A percentile compares a stretch with the other conserved stretches of the same genome.
phyloP scores from a whole-genome alignment of 2,888 invertebrate genomes.

The Timema podura region DNA sequence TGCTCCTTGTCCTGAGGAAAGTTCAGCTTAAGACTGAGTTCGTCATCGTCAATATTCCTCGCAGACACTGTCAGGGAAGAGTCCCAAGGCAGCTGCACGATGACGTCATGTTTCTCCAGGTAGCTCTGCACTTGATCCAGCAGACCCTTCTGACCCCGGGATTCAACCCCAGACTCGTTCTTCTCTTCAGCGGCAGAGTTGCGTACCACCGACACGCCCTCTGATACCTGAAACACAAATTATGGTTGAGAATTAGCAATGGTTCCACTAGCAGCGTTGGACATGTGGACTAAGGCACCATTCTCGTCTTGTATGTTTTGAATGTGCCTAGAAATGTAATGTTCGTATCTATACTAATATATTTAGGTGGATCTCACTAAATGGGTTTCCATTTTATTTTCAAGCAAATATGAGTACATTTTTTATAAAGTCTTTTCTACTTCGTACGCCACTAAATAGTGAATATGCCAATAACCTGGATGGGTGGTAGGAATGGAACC shows the following conservation, averaged over 20 bases:
- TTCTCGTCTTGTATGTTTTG: too few species aligned
- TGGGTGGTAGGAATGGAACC: too few species aligned
- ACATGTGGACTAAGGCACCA: too few species aligned
- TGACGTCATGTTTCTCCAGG: conserved; percentile 72
- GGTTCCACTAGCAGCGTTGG: conserved; percentile 15
- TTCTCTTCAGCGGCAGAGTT: conserved; percentile 62
- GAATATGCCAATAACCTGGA: too few species aligned
- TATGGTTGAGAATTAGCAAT: not conserved
- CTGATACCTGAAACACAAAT: conserved; percentile 56
- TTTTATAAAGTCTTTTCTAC: too few species aligned
- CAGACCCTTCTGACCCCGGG: conserved; percentile 53
- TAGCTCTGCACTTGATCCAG: conserved; percentile 68
- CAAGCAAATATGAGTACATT: too few species aligned
- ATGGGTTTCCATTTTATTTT: too few species aligned
- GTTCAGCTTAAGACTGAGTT: conserved; percentile 69
- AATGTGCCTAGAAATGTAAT: too few species aligned
- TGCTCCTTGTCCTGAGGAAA: conserved; percentile 45
- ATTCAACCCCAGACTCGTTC: conserved; percentile 39
- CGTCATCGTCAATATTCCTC: conserved; percentile 70
- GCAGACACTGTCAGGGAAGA: conserved; percentile 73
- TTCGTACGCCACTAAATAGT: too few species aligned
- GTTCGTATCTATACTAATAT: too few species aligned
- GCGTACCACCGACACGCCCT: conserved; percentile 68
- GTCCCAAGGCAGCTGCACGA: conserved; percentile 67
- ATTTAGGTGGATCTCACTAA: too few species aligned